Percentiles rank a stretch among this genome's conserved stretches.
Evolutionary conservation across 2,888 invertebrate genomes (phyloP).

Genomic region (Temnothorax rugatulus): DNA sequence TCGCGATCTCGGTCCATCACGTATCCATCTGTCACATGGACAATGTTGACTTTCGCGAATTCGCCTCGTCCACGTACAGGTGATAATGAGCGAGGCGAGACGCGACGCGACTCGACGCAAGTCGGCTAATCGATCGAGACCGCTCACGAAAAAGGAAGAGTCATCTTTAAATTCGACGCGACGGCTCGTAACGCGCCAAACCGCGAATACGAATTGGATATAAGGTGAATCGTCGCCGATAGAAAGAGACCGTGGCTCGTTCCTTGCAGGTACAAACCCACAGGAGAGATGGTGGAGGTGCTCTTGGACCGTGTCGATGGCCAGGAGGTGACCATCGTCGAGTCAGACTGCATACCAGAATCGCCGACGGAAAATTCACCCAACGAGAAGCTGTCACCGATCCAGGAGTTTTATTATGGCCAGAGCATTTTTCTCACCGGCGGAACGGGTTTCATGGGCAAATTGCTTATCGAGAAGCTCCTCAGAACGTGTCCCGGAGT

Average conservation of each 20-base stretch:
- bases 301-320: conserved; percentile 82
- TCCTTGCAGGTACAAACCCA: conserved; percentile 21
- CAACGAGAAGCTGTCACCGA: conserved; percentile 78
- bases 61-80: conserved; percentile 28
- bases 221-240: not conserved
- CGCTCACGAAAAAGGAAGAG: conserved; percentile 32
- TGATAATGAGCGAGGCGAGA: conserved; percentile 31
- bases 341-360: conserved; percentile 76
- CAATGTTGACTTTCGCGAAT: not conserved
- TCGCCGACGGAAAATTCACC: conserved; percentile 78
- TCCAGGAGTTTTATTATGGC: conserved; percentile 87
- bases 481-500: conserved; percentile 89
- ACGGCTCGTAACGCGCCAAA: conserved; percentile 32
- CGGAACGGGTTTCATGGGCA: conserved; percentile 90
- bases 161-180: conserved; percentile 42
- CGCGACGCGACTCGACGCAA: conserved; percentile 7
- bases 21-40: not conserved
- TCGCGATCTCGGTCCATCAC: not conserved
- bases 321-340: conserved; percentile 82
- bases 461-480: conserved; percentile 91
- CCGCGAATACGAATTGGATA: conserved; percentile 57
- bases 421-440: conserved; percentile 89
- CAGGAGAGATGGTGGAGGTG: conserved; percentile 83
- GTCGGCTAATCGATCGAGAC: conserved; percentile 2
- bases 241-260: not conserved